phyloP scores from a whole-genome alignment of 2,797 vertebrate genomes.

The Galago senegalensis region DNA sequence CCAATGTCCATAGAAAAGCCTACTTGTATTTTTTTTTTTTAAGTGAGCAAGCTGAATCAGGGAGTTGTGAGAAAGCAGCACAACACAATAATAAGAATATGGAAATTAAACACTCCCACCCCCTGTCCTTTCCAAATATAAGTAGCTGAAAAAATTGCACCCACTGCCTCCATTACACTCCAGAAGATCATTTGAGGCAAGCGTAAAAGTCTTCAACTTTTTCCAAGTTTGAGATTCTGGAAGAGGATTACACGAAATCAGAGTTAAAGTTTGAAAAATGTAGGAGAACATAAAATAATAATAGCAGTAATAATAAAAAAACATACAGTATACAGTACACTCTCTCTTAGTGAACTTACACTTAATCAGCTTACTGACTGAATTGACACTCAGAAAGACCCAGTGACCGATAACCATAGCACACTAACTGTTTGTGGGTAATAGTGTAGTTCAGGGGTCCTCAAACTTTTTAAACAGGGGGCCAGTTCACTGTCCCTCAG shows the following conservation, averaged over 20 bases:
- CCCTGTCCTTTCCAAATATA: background rate
- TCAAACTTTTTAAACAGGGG: too few species aligned
- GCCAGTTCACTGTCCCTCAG: too few species aligned
- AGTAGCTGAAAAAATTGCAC: background rate
- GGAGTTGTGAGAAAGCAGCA: background rate
- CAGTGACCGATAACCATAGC: background rate
- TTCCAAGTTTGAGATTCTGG: constrained; percentile 55
- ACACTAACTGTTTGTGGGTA: too few species aligned
- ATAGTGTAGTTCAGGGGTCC: too few species aligned
- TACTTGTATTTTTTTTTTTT: constrained; percentile 63
- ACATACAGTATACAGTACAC: background rate
- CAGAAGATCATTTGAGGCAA: constrained; percentile 39
- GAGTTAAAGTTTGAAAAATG: constrained; percentile 66
- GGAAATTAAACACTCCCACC: constrained; percentile 7
- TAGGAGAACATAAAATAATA: background rate
- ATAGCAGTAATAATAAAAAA: background rate
- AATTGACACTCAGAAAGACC: background rate
- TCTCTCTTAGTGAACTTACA: constrained; percentile 8
- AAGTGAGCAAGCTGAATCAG: constrained; percentile 38
- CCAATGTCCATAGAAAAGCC: constrained; percentile 28
- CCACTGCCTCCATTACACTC: background rate
- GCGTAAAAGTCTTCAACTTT: background rate
- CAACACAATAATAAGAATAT: constrained; percentile 44
- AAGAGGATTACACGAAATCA: constrained; percentile 55
- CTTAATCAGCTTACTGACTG: background rate